phyloP scores from a whole-genome alignment of 2,797 vertebrate genomes.

The Helicolenus hilgendorfi region DNA sequence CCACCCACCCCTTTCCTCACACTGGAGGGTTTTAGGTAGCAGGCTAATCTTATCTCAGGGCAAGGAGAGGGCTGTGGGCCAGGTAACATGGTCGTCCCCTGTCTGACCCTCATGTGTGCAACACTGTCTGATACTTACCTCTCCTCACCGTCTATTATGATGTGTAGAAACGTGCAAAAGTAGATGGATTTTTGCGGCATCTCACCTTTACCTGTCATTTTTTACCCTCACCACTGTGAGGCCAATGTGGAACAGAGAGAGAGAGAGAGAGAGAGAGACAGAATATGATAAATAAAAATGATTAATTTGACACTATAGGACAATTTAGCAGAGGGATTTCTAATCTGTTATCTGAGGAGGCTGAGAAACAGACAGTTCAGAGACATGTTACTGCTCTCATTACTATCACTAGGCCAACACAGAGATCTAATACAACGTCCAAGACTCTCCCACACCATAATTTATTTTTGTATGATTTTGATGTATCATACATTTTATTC shows the following conservation, averaged over 20 bases:
- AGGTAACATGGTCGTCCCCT: conserved; percentile 57
- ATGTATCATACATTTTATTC: background rate
- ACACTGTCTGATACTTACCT: background rate
- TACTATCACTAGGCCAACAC: conserved; percentile 22
- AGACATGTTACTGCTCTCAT: conserved; percentile 31
- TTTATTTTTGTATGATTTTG: background rate
- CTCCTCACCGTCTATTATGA: background rate
- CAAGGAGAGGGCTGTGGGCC: conserved; percentile 61
- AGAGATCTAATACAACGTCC: background rate
- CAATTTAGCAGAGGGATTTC: conserved; percentile 23
- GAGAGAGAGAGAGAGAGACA: background rate
- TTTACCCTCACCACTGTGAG: background rate
- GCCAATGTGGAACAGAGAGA: background rate
- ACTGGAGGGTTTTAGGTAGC: conserved; percentile 77
- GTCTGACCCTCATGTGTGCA: conserved; percentile 38
- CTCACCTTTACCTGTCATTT: background rate
- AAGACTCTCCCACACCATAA: background rate
- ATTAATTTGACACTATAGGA: background rate
- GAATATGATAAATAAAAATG: background rate
- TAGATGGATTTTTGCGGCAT: background rate
- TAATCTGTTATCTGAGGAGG: conserved; percentile 57
- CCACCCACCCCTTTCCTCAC: conserved; percentile 60
- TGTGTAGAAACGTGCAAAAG: background rate
- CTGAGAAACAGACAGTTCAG: background rate
- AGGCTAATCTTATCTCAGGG: conserved; percentile 74